phyloP scores from a whole-genome alignment of 2,888 invertebrate genomes.

The Athalia cordata region DNA sequence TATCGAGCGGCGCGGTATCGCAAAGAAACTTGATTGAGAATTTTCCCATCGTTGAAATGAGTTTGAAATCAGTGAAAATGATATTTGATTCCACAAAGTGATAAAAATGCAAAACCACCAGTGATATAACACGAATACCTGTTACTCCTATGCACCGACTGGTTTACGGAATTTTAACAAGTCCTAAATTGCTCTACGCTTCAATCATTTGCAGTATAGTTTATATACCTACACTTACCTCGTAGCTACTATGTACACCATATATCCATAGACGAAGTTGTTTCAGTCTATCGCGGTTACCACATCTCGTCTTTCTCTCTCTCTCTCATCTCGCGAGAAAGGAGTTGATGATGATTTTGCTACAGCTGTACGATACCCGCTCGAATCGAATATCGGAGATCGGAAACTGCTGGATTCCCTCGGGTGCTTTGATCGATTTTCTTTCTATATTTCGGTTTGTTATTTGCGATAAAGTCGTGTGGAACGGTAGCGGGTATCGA shows the following conservation, averaged over 20 bases:
- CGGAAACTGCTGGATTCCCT: slow-evolving; percentile 9
- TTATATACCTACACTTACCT: slow-evolving; percentile 15
- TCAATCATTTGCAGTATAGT: slow-evolving; percentile 43
- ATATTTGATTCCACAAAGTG: too few species aligned
- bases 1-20: too few species aligned
- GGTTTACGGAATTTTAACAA: slow-evolving; percentile 40
- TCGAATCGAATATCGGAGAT: slow-evolving; percentile 29
- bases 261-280: background rate
- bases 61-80: too few species aligned
- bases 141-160: background rate
- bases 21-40: too few species aligned
- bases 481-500: slow-evolving; percentile 6
- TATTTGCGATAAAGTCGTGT: slow-evolving; percentile 7
- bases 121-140: background rate
- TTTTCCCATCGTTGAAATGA: too few species aligned
- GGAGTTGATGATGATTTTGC: background rate
- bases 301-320: slow-evolving; percentile 19
- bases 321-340: background rate
- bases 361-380: slow-evolving; percentile 21
- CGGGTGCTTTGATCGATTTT: slow-evolving; percentile 31
- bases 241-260: background rate
- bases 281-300: slow-evolving; percentile 14
- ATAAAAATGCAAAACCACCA: too few species aligned
- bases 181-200: slow-evolving; percentile 45
- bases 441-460: slow-evolving; percentile 30